Conservation (phyloP, 2,113 vertebrate species). For the Hipposideros armiger region DNA sequence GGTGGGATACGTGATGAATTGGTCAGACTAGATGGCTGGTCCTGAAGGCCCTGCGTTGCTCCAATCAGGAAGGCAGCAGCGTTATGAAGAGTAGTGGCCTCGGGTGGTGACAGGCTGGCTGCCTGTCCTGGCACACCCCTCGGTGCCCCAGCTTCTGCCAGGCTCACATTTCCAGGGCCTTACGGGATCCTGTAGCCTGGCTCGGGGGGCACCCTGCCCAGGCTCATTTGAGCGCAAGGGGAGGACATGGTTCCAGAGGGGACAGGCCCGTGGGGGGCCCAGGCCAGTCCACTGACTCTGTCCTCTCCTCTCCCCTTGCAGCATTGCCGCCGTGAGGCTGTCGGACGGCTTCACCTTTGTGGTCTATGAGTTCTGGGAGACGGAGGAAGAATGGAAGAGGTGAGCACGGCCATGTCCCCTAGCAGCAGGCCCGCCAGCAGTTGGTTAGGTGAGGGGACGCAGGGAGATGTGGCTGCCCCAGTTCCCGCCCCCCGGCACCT, state of each 20-base stretch:
- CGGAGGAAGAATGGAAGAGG: constrained; percentile 96
- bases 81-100: not conserved
- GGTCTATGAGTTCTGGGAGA: constrained; percentile 97
- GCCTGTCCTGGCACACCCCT: too few relatives aligned
- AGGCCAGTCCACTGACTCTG: fast-evolving
- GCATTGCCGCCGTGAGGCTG: constrained; percentile 93
- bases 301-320: constrained; percentile 57
- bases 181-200: not conserved
- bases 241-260: not conserved
- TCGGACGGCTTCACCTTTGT: constrained; percentile 94
- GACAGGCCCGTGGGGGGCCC: not conserved
- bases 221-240: fast-evolving
- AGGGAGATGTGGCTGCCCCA: fast-evolving
- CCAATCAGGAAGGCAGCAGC: not conserved
- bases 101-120: not conserved
- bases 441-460: fast-evolving
- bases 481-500: not conserved
- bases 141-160: not conserved
- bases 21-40: fast-evolving
- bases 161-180: too few relatives aligned
- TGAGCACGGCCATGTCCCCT: constrained; percentile 62
- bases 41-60: not conserved
- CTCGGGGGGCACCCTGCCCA: not conserved
- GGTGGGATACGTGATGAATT: not conserved
- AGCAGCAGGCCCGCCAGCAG: not conserved